Conservation (phyloP, 2,888 invertebrate genomes). For the Cheilosia urbana region DNA sequence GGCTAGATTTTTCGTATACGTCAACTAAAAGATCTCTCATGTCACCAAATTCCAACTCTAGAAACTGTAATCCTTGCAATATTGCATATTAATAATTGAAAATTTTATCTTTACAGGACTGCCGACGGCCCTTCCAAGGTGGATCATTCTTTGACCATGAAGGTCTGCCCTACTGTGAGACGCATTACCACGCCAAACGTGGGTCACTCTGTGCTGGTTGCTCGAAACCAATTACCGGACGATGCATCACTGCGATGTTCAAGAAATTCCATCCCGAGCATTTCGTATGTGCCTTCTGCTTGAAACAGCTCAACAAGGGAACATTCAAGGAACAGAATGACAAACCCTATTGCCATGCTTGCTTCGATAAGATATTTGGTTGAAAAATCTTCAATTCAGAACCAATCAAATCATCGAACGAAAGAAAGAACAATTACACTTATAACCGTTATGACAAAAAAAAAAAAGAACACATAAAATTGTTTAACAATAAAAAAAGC, state of each 20-base stretch:
- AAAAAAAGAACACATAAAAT: background rate
- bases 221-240: slow-evolving; percentile 97
- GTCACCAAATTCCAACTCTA: too few relatives aligned
- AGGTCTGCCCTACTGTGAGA: slow-evolving; percentile 98
- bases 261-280: slow-evolving; percentile 99
- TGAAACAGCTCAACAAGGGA: slow-evolving; percentile 98
- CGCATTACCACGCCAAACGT: slow-evolving; percentile 98
- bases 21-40: too few relatives aligned
- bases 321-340: slow-evolving; percentile 99
- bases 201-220: slow-evolving; percentile 99
- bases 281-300: slow-evolving; percentile 99
- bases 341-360: slow-evolving; percentile 98
- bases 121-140: slow-evolving; percentile 97
- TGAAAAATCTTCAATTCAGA: slow-evolving; percentile 82
- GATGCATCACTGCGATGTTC: slow-evolving; percentile 99
- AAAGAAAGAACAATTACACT: slow-evolving; percentile 13
- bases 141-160: slow-evolving; percentile 99
- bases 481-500: slow-evolving; percentile 38
- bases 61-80: background rate
- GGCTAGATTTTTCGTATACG: too few relatives aligned
- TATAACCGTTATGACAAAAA: slow-evolving; percentile 21
- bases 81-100: background rate
- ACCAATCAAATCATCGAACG: slow-evolving; percentile 23
- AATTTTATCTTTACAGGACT: slow-evolving; percentile 89
- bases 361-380: slow-evolving; percentile 98